Evolutionary conservation across 2,888 invertebrate species (phyloP), one percentile per base, ranked within the genome.

Genomic region (Esperia sulphurella): DNA sequence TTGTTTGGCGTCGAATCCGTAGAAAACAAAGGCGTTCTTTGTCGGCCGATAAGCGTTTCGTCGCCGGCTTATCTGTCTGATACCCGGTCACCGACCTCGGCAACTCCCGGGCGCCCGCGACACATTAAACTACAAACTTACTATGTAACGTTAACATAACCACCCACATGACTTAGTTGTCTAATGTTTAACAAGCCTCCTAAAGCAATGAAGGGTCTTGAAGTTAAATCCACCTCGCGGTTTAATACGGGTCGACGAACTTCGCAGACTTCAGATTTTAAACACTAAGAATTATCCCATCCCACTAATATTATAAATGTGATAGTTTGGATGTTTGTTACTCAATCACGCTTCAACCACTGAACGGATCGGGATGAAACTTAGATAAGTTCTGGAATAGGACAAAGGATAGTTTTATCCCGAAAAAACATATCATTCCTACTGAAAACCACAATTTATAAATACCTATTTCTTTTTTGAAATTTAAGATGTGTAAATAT

Each of bases 21-120:
- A 63, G 75, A 83, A 83, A 87, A 87, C 85, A 86, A 84, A 80
- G 75, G 76, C 75, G 65, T 73, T 81, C 80, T 81, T 83, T 83
- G 81, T 78, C 75, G 73, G 68, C 60, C 75, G 84, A 86, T 85
- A 86, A 85, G 71, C 70, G 69, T 71, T 75, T 75, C 65, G 79
- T 78, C 75, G 82, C 61, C 59, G 67, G 71, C 79, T 86, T 87
- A 88, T 88, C 86, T 80, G 54, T 50, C 69, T 72, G 88, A 88
- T 89, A 88, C 62, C 46, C 81, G 88, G 86, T 81, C 85, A 74
- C 48, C 68, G 81, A 86, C 84, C 85, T 68, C 68, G 49, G 49
- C 52, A 66, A 39, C 65, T 72, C 79, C 80, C 73, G 72, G 72
- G 75, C 66, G 53, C 73, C 9, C 29, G n/a, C 35, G 68, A 68